Percentiles rank a stretch among this genome's conserved stretches.
Conservation (phyloP, 2,888 invertebrate species). For the Pristionchus arcanus region DNA sequence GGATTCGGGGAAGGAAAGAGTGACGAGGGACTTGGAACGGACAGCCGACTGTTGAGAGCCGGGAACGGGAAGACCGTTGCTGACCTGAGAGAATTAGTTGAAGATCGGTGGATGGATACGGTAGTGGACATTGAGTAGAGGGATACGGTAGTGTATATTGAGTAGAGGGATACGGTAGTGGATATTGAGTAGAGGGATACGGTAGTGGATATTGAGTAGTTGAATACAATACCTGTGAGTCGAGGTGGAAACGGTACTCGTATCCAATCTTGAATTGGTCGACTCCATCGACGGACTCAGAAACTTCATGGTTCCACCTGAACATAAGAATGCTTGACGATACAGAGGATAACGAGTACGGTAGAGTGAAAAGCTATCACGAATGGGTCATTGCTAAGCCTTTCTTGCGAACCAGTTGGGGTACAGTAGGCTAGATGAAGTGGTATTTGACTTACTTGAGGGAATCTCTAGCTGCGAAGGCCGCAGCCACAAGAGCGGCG, state of each 20-base stretch:
- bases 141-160: too few relatives aligned
- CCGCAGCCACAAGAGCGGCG: slow-evolving; percentile 61
- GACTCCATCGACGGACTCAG: neutral
- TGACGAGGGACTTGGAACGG: slow-evolving; percentile 68
- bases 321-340: neutral
- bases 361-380: neutral
- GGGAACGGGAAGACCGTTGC: slow-evolving; percentile 70
- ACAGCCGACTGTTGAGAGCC: slow-evolving; percentile 68
- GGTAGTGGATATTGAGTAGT: too few relatives aligned
- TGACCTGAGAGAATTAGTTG: slow-evolving; percentile 60
- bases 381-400: too few relatives aligned
- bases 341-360: neutral
- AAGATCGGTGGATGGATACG: neutral
- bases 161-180: neutral
- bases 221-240: slow-evolving; percentile 43
- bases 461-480: slow-evolving; percentile 61
- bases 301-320: neutral
- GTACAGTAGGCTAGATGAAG: too few relatives aligned
- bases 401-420: too few relatives aligned
- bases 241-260: slow-evolving; percentile 53
- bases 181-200: neutral
- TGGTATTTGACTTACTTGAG: neutral
- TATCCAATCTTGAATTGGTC: slow-evolving; percentile 41
- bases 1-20: slow-evolving; percentile 56
- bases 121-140: neutral